phyloP scores from a whole-genome alignment of 2,797 vertebrate species.

The Coranthus polyacanthus region DNA sequence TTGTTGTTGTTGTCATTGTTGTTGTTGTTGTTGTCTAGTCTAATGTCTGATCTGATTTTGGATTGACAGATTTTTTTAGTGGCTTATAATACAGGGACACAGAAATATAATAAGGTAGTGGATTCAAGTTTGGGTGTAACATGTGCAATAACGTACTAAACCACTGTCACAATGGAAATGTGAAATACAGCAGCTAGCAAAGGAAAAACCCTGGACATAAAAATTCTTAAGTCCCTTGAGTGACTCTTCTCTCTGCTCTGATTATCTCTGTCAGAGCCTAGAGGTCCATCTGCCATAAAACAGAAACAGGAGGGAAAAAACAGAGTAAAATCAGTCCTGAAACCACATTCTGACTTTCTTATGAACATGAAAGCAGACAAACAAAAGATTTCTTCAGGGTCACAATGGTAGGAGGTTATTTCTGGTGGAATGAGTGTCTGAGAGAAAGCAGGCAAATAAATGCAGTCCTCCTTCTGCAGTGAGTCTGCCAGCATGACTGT shows the following conservation, averaged over 20 bases:
- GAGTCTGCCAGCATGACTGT: constrained; percentile 1
- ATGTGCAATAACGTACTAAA: too few species aligned
- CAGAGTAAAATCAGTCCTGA: constrained; percentile 22
- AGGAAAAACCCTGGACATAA: constrained; percentile 21
- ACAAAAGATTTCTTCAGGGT: constrained; percentile 29
- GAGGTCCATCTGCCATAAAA: constrained; percentile 54
- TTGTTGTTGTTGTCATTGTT: too few species aligned
- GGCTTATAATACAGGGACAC: too few species aligned
- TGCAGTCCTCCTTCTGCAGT: constrained; percentile 1
- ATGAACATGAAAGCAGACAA: constrained; percentile 31
- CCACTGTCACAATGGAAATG: constrained; percentile 4
- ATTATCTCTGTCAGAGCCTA: constrained; percentile 56
- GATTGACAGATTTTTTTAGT: too few species aligned
- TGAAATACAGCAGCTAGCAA: not conserved
- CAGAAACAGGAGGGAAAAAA: not conserved
- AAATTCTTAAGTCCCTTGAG: constrained; percentile 22
- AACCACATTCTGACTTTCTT: constrained; percentile 14
- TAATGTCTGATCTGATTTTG: too few species aligned
- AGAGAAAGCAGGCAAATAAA: constrained; percentile 18
- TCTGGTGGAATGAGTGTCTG: constrained; percentile 26
- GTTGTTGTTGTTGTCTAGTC: too few species aligned
- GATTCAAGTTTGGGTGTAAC: too few species aligned
- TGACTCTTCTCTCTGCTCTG: constrained; percentile 50
- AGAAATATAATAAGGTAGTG: too few species aligned
- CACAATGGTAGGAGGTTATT: constrained; percentile 21